Percentiles rank a stretch among this genome's conserved stretches.
Evolutionary conservation across 2,113 vertebrate genomes (phyloP).

Genomic region (Holacanthus passer): DNA sequence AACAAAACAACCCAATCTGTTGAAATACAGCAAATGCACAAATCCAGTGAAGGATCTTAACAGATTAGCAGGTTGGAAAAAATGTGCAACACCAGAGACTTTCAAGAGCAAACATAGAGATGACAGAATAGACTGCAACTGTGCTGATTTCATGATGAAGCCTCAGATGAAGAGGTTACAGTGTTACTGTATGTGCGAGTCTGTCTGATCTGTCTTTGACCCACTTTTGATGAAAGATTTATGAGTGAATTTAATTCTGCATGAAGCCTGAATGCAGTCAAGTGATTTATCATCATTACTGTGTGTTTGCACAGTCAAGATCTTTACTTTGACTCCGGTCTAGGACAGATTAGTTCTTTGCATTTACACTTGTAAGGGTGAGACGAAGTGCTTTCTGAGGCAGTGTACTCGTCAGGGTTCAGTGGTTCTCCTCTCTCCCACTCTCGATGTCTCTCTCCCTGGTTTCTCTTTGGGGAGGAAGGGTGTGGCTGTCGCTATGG

Average conservation of each 20-base stretch:
- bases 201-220: conserved; percentile 50
- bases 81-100: background rate
- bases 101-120: too few species aligned
- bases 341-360: background rate
- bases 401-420: background rate
- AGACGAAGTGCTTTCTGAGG: background rate
- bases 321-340: background rate
- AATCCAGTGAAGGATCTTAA: background rate
- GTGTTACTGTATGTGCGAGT: background rate
- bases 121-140: background rate
- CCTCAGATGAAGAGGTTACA: conserved; percentile 2
- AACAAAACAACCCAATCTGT: background rate
- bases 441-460: background rate
- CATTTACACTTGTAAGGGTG: background rate
- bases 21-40: background rate
- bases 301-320: background rate
- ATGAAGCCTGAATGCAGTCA: conserved; percentile 28
- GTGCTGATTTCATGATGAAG: background rate
- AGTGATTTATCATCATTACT: conserved; percentile 22
- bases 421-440: conserved; percentile 1
- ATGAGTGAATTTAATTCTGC: conserved; percentile 37
- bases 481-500: conserved; percentile 45
- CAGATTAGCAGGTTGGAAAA: background rate
- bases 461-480: conserved; percentile 14
- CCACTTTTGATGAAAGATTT: conserved; percentile 51